A percentile compares a stretch with the other conserved stretches of the same genome.
Evolutionary conservation across 2,113 vertebrate species (phyloP).

Genomic region (Lampris incognitus): DNA sequence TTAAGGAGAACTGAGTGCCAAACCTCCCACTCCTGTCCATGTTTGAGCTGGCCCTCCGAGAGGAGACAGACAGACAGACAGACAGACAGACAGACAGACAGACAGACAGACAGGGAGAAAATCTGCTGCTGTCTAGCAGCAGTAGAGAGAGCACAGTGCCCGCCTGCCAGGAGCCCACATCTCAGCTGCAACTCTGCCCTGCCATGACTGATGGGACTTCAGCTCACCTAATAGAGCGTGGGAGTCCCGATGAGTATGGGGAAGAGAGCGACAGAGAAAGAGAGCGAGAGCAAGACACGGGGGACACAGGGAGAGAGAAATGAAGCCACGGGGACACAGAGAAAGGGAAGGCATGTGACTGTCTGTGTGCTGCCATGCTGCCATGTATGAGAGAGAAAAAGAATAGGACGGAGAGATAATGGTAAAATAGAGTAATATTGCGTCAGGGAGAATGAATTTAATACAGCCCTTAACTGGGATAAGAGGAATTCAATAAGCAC

Average conservation of each 20-base stretch:
- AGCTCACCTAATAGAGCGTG: not conserved
- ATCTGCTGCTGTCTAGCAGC: not conserved
- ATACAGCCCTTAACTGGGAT: conserved; percentile 40
- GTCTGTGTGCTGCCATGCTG: not conserved
- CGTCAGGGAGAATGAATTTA: conserved; percentile 35
- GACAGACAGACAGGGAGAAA: not conserved
- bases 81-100: not conserved
- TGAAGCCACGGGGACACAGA: too few relatives aligned
- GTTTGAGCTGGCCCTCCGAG: not conserved
- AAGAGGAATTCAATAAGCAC: conserved; percentile 52
- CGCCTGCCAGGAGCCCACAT: not conserved
- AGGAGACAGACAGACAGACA: not conserved
- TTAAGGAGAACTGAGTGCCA: conserved; percentile 14
- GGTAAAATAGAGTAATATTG: conserved; percentile 22
- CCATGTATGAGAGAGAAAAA: not conserved
- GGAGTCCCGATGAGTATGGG: not conserved
- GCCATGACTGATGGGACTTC: not conserved
- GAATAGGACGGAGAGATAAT: not conserved
- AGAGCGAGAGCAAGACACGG: not conserved
- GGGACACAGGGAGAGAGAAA: too few relatives aligned
- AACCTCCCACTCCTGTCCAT: conserved; percentile 7
- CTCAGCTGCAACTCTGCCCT: not conserved
- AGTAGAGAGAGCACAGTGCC: not conserved
- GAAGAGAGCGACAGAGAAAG: too few relatives aligned
- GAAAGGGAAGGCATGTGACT: not conserved